Evolutionary conservation across 1,140 invertebrate species (phyloP).

Genomic region (Ceratina japonica): DNA sequence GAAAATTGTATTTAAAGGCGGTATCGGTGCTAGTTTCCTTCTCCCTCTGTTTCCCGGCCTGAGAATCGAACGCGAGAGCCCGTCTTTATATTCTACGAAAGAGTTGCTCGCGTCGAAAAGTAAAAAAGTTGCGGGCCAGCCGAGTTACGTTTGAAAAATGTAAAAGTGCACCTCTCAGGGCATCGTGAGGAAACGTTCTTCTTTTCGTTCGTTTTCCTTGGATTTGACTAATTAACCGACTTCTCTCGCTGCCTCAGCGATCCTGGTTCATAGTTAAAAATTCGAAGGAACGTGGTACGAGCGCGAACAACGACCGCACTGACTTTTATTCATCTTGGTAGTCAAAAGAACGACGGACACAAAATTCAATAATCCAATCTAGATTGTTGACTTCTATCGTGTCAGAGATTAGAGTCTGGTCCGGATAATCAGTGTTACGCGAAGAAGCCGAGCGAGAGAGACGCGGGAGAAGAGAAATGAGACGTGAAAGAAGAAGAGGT

Average conservation of each 20-base stretch:
- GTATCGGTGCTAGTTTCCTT: slow-evolving; percentile 6
- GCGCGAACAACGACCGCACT: background rate
- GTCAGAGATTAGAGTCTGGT: slow-evolving; percentile 45
- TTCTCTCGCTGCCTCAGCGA: background rate
- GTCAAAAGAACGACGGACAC: background rate
- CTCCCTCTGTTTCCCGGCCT: background rate
- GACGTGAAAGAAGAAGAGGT: slow-evolving; percentile 51
- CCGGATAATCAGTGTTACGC: background rate
- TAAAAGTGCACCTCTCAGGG: slow-evolving; percentile 8
- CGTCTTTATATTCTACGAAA: slow-evolving; percentile 5
- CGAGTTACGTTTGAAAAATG: background rate
- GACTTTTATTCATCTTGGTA: background rate
- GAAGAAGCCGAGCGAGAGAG: slow-evolving; percentile 5
- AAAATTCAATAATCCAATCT: slow-evolving; percentile 53
- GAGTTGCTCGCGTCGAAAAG: background rate
- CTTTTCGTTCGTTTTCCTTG: slow-evolving; percentile 11
- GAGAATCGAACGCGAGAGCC: background rate
- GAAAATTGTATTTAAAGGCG: slow-evolving; percentile 49
- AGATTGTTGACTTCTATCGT: slow-evolving; percentile 60
- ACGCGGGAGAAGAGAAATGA: slow-evolving; percentile 43
- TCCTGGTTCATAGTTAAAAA: background rate
- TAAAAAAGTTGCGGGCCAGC: background rate
- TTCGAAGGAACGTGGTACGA: background rate
- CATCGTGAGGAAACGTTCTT: slow-evolving; percentile 14
- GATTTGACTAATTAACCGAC: slow-evolving; percentile 34